A percentile compares a stretch with the other conserved stretches of the same genome.
Evolutionary conservation across 2,797 vertebrate genomes (phyloP).

Genomic region (Nothura maculosa): DNA sequence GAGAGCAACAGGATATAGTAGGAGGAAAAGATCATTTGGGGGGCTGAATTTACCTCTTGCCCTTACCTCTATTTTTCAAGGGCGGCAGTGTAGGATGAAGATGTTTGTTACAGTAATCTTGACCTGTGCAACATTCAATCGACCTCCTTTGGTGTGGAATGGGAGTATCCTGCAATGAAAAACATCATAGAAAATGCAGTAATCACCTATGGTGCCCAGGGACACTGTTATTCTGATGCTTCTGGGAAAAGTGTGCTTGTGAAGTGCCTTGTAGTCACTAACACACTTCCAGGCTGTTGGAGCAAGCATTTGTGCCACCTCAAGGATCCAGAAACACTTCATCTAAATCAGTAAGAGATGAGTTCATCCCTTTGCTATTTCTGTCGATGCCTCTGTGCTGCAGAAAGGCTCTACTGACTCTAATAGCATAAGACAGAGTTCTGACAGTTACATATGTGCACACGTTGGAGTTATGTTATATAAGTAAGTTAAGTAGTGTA

Average conservation of each 20-base stretch:
- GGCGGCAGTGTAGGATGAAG: slow-evolving; percentile 93
- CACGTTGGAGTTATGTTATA: neutral
- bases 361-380: neutral
- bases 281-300: neutral
- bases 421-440: neutral
- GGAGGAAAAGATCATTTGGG: neutral
- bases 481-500: neutral
- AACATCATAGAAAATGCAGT: neutral
- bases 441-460: neutral
- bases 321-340: neutral
- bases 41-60: neutral
- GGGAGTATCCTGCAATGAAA: slow-evolving; percentile 88
- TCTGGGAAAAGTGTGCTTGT: neutral
- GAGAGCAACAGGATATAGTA: neutral
- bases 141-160: slow-evolving; percentile 88
- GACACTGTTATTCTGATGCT: accelerated
- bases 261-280: neutral
- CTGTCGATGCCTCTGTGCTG: neutral
- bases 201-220: neutral
- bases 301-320: neutral
- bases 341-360: neutral
- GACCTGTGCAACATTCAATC: slow-evolving; percentile 93
- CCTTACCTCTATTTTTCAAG: slow-evolving; percentile 87
- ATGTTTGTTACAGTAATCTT: slow-evolving; percentile 93
- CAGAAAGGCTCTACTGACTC: neutral